Percentiles rank a stretch among this genome's conserved stretches.
phyloP scores from a whole-genome alignment of 2,888 invertebrate species.

The Carcina quercana region DNA sequence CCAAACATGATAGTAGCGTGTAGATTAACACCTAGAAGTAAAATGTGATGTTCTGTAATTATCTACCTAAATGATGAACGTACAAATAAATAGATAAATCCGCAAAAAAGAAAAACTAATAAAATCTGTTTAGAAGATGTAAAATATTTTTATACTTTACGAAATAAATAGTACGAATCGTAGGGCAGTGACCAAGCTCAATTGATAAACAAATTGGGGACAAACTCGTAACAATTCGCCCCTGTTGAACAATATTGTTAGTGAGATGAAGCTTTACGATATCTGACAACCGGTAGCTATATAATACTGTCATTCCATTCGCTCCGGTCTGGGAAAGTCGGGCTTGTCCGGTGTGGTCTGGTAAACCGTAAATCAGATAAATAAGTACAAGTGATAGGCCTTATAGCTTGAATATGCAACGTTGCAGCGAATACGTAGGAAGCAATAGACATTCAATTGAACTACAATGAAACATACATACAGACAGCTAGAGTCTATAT shows the following conservation, averaged over 20 bases:
- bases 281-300: conserved; percentile 40
- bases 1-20: conserved; percentile 37
- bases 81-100: too few species aligned
- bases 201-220: too few species aligned
- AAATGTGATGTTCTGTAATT: conserved; percentile 53
- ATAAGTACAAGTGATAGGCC: conserved; percentile 68
- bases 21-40: conserved; percentile 43
- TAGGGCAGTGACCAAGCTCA: conserved; percentile 53
- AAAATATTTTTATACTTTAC: conserved; percentile 65
- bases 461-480: too few species aligned
- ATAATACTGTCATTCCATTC: conserved; percentile 55
- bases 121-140: conserved; percentile 40
- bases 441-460: conserved; percentile 24
- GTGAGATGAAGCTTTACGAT: conserved; percentile 52
- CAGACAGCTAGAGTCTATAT: conserved; percentile 37
- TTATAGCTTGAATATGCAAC: conserved; percentile 52
- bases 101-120: too few species aligned
- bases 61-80: conserved; percentile 58
- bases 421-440: conserved; percentile 36
- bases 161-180: conserved; percentile 42
- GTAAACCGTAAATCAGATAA: conserved; percentile 39
- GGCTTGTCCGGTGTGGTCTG: conserved; percentile 27
- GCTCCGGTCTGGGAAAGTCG: conserved; percentile 32
- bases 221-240: too few species aligned
- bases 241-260: too few species aligned